Conservation (phyloP, 2,113 vertebrate genomes). For the Ahaetulla prasina region DNA sequence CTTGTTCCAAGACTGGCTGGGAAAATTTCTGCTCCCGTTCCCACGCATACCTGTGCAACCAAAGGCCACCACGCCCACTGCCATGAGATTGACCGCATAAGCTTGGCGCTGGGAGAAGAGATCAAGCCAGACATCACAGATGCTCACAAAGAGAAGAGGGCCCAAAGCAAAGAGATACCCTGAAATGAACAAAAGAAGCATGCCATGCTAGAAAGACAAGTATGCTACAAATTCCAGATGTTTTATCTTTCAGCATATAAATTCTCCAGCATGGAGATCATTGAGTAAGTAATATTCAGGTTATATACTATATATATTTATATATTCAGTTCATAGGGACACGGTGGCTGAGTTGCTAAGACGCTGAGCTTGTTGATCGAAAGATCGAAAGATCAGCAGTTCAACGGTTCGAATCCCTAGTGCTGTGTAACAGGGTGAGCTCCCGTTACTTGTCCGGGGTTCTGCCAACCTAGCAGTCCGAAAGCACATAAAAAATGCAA, state of each 20-base stretch:
- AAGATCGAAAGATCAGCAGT: no score
- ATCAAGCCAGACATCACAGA: slow-evolving; percentile 92
- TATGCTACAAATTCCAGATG: not conserved
- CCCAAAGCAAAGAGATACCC: slow-evolving; percentile 91
- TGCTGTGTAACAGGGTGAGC: no score
- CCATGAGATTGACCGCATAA: slow-evolving; percentile 87
- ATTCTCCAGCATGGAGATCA: not conserved
- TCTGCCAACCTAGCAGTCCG: no score
- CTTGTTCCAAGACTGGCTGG: not conserved
- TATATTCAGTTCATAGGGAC: no score
- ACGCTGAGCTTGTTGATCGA: no score
- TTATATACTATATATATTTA: not conserved
- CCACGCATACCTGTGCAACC: slow-evolving; percentile 90
- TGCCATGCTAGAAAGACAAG: not conserved
- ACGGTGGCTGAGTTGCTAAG: no score
- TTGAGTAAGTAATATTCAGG: not conserved
- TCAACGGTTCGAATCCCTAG: no score
- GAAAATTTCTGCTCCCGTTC: accelerated
- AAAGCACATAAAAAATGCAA: no score
- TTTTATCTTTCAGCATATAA: not conserved
- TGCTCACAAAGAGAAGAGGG: slow-evolving; percentile 88
- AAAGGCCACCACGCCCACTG: slow-evolving; percentile 91
- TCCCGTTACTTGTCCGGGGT: no score
- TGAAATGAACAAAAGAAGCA: slow-evolving; percentile 43
- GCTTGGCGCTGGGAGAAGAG: slow-evolving; percentile 85